These are phyloP conservation scores for Dermatophagoides farinae DNA, from an alignment of 1,140 invertebrate genomes.

Conservation along the genomic window DNA sequence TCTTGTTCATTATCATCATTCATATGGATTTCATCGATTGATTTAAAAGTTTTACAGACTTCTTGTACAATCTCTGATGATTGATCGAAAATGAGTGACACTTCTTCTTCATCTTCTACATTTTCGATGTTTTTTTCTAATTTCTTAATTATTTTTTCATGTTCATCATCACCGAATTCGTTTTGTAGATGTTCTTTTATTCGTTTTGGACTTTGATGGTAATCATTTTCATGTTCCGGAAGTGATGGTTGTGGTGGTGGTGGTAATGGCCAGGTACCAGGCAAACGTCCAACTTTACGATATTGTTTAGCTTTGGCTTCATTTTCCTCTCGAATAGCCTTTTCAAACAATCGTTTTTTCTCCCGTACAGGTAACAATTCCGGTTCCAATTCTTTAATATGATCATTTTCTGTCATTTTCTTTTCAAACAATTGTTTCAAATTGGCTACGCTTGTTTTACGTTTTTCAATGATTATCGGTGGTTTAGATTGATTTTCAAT, in stretches of 20 bases:
- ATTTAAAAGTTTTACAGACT: no score
- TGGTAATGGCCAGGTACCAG: neutral
- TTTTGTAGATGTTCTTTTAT: neutral
- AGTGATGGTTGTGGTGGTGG: neutral
- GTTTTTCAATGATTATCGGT: neutral
- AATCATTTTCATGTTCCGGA: neutral
- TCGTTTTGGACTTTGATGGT: neutral
- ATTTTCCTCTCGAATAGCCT: conserved; percentile 12
- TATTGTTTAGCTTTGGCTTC: neutral
- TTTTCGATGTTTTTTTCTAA: neutral
- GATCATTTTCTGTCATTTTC: neutral
- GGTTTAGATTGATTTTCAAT: neutral
- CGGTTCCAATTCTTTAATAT: neutral
- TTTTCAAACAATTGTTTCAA: conserved; percentile 3
- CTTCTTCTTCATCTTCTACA: neutral
- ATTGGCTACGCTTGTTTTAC: conserved; percentile 2
- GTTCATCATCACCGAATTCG: neutral
- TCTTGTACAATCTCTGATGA: neutral
- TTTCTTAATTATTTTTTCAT: neutral
- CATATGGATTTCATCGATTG: no score
- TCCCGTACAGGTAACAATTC: neutral
- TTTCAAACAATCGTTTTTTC: conserved; percentile 23
- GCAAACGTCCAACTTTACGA: neutral
- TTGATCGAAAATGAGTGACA: neutral
- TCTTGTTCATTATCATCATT: no score